Conservation (phyloP, 2,888 invertebrate genomes). For the Teinopalpus imperialis region DNA sequence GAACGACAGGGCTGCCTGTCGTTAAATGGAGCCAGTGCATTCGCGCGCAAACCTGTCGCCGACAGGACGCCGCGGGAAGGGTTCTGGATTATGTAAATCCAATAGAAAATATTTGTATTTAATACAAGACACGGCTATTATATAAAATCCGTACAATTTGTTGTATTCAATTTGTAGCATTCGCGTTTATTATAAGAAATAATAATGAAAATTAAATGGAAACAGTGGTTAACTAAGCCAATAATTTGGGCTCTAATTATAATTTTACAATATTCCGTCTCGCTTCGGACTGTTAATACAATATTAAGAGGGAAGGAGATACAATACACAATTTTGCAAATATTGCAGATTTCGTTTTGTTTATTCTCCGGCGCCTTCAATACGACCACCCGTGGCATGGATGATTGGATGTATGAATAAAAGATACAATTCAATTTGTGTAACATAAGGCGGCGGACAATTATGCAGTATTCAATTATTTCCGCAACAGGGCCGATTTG, state of each 20-base stretch:
- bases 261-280: slow-evolving; percentile 38
- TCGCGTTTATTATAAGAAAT: no score
- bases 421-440: slow-evolving; percentile 75
- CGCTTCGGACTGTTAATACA: slow-evolving; percentile 34
- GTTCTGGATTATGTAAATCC: no score
- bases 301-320: slow-evolving; percentile 29
- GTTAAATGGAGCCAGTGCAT: no score
- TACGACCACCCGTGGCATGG: slow-evolving; percentile 64
- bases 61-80: no score
- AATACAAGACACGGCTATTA: no score
- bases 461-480: slow-evolving; percentile 68
- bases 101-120: no score
- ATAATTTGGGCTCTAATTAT: slow-evolving; percentile 56
- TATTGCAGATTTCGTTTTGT: slow-evolving; percentile 51
- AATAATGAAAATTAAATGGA: slow-evolving; percentile 47
- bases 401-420: slow-evolving; percentile 78
- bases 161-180: no score
- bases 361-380: slow-evolving; percentile 65
- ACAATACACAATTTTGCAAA: slow-evolving; percentile 27
- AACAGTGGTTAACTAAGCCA: slow-evolving; percentile 71
- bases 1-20: slow-evolving; percentile 1
- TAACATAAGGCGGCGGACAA: slow-evolving; percentile 57
- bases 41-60: no score
- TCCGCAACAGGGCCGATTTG: slow-evolving; percentile 18
- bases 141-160: no score